Percentiles rank a stretch among this genome's conserved stretches.
phyloP scores from a whole-genome alignment of 2,113 vertebrate species.

The Sporophila hypoxantha region DNA sequence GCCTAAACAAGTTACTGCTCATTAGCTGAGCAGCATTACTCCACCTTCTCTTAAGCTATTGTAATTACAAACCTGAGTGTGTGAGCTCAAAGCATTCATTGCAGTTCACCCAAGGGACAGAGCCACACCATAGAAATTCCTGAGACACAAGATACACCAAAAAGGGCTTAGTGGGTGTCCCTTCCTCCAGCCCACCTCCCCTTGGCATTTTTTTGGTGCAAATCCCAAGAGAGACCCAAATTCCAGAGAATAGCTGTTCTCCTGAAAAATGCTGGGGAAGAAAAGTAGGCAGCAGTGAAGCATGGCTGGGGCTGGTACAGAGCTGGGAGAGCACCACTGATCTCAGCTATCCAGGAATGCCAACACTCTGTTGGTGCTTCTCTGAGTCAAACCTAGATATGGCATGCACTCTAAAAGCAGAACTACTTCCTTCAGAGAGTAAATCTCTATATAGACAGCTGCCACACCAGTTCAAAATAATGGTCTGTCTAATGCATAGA shows the following conservation, averaged over 20 bases:
- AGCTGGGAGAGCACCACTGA: neutral
- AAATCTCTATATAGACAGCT: neutral
- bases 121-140: neutral
- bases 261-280: neutral
- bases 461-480: neutral
- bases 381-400: neutral
- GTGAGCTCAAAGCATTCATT: neutral
- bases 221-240: neutral
- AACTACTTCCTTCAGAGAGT: neutral
- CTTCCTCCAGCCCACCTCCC: neutral
- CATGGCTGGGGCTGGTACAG: fast-evolving
- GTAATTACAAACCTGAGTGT: neutral
- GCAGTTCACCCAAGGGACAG: neutral
- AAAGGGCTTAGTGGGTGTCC: neutral
- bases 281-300: neutral
- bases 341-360: neutral
- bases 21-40: neutral
- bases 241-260: neutral
- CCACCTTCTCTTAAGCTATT: neutral
- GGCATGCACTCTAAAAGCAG: neutral
- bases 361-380: neutral
- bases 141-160: neutral
- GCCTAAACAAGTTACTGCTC: neutral
- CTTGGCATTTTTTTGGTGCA: neutral
- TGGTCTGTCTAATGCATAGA: fast-evolving